Conservation (phyloP, 2,888 invertebrate genomes). For the Coelinius sp. region DNA sequence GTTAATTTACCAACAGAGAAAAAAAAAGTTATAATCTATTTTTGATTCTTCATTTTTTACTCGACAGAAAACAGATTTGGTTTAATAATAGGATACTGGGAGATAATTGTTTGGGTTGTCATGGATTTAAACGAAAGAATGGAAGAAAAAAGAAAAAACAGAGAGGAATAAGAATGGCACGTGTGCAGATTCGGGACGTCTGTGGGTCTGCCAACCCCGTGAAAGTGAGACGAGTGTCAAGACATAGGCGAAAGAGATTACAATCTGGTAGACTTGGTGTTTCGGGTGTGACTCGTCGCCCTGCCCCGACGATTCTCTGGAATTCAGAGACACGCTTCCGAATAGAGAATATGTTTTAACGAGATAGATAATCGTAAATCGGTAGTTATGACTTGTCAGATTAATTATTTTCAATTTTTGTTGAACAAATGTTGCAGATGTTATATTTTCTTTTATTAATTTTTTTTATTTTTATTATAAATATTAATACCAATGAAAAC, state of each 20-base stretch:
- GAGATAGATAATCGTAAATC: not conserved
- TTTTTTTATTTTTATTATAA: no score
- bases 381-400: not conserved
- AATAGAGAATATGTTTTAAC: not conserved
- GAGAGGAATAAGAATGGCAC: conserved; percentile 10
- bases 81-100: conserved; percentile 15
- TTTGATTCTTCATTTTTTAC: not conserved
- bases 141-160: not conserved
- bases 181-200: conserved; percentile 45
- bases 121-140: not conserved
- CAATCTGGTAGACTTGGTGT: conserved; percentile 57
- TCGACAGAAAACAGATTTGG: not conserved
- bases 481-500: not conserved
- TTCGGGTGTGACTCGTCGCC: conserved; percentile 60
- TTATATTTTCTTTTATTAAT: no score
- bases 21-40: not conserved
- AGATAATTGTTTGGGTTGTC: conserved; percentile 16
- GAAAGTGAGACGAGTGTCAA: conserved; percentile 57
- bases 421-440: no score
- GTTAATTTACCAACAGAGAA: conserved; percentile 11
- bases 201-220: conserved; percentile 44
- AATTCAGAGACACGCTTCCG: conserved; percentile 29
- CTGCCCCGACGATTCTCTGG: conserved; percentile 29
- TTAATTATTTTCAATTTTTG: not conserved
- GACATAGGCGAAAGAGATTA: conserved; percentile 59